A percentile compares a stretch with the other conserved stretches of the same genome.
These are phyloP conservation scores for Clinocottus analis DNA, from an alignment of 2,113 vertebrate genomes.

Conservation along the genomic window DNA sequence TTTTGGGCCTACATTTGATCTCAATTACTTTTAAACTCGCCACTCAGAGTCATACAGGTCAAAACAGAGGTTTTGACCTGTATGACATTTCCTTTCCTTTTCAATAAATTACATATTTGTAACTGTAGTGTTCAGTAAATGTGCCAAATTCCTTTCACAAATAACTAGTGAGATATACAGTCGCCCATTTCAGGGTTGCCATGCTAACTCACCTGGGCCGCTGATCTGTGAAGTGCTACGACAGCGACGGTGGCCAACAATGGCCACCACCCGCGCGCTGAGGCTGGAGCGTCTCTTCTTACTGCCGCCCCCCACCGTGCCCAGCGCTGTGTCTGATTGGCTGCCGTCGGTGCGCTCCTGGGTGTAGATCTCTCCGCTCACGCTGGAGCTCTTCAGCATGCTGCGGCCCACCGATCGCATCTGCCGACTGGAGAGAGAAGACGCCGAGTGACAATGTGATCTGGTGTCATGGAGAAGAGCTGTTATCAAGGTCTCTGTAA, in stretches of 20 bases:
- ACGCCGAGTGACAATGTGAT: not conserved
- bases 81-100: not conserved
- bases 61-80: no score
- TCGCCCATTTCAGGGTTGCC: not conserved
- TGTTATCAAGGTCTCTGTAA: not conserved
- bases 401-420: conserved; percentile 90
- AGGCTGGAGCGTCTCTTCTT: conserved; percentile 97
- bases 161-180: not conserved
- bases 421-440: conserved; percentile 85
- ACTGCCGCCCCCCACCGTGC: conserved; percentile 89
- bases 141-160: not conserved
- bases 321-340: conserved; percentile 97
- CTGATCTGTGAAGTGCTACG: conserved; percentile 97
- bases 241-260: conserved; percentile 90
- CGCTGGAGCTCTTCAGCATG: conserved; percentile 97
- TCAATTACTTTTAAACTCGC: no score
- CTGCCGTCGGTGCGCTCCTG: conserved; percentile 96
- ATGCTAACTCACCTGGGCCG: conserved; percentile 90
- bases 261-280: conserved; percentile 96
- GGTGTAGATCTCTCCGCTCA: conserved; percentile 95
- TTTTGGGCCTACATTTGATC: no score
- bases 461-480: not conserved
- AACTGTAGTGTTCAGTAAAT: not conserved
- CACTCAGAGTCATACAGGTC: no score
- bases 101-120: no score